A percentile compares a stretch with the other conserved stretches of the same genome.
Evolutionary conservation across 2,113 vertebrate species (phyloP).

Genomic region (Passer montanus): DNA sequence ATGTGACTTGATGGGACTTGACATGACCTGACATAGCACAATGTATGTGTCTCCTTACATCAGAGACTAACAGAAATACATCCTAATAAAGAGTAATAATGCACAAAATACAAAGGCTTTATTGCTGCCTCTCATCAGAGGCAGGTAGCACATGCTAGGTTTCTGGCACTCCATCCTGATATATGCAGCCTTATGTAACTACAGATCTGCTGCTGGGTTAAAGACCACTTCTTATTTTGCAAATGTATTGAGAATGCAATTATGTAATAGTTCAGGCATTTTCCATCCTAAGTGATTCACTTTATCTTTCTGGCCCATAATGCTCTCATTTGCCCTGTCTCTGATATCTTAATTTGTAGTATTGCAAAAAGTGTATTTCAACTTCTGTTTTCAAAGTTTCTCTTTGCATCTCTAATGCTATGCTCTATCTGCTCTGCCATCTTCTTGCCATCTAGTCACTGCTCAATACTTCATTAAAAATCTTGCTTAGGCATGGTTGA

Average conservation of each 20-base stretch:
- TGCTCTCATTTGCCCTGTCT: slow-evolving; percentile 41
- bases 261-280: background rate
- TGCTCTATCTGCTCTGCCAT: slow-evolving; percentile 21
- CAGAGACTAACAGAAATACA: background rate
- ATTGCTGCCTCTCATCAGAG: background rate
- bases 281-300: slow-evolving; percentile 5
- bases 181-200: background rate
- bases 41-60: slow-evolving; percentile 57
- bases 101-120: background rate
- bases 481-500: background rate
- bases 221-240: background rate
- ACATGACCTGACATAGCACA: slow-evolving; percentile 62
- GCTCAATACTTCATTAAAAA: slow-evolving; percentile 53
- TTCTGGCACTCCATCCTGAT: background rate
- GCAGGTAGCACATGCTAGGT: background rate
- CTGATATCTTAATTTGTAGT: slow-evolving; percentile 33
- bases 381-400: slow-evolving; percentile 26
- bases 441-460: slow-evolving; percentile 14
- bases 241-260: background rate
- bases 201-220: background rate
- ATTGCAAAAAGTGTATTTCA: slow-evolving; percentile 19
- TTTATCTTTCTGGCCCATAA: slow-evolving; percentile 29
- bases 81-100: slow-evolving; percentile 18
- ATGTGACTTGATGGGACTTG: slow-evolving; percentile 16
- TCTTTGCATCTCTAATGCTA: slow-evolving; percentile 16